Evolutionary conservation across 92 coral and sea anemone species (phyloP).

Genomic region (Porites rus): DNA sequence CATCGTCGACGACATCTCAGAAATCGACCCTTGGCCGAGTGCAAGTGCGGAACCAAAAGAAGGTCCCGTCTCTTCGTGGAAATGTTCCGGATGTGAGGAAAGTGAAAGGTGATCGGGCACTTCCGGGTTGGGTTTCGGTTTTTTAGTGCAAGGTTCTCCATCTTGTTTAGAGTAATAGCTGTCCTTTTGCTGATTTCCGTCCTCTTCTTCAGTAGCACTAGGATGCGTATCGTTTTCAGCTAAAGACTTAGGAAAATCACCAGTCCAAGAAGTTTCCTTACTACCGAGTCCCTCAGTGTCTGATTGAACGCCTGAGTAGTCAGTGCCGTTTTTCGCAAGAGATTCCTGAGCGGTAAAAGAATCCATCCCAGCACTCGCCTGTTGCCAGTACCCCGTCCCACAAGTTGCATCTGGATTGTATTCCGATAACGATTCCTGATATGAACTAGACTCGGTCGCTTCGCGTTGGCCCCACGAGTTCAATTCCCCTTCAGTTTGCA

Average conservation of each 20-base stretch:
- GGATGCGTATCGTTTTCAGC: background rate
- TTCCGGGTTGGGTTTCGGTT: constrained; percentile 22
- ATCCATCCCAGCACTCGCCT: background rate
- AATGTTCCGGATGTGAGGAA: background rate
- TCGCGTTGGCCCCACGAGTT: background rate
- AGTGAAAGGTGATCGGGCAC: background rate
- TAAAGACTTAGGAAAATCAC: background rate
- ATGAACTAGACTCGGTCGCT: background rate
- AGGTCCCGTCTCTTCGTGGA: background rate
- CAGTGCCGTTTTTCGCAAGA: constrained; percentile 5
- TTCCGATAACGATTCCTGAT: constrained; percentile 28
- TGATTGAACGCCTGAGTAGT: background rate
- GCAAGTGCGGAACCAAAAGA: background rate
- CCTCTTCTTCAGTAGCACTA: background rate
- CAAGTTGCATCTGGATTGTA: constrained; percentile 28
- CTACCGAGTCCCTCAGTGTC: background rate
- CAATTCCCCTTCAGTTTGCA: background rate
- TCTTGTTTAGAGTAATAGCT: background rate
- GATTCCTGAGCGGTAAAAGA: constrained; percentile 26
- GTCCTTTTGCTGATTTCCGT: background rate
- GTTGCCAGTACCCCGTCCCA: background rate
- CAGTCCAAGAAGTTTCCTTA: background rate
- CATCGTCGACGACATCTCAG: background rate
- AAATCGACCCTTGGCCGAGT: background rate
- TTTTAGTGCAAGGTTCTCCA: constrained; percentile 32